Evolutionary conservation across 2,888 invertebrate genomes (phyloP).

Genomic region (Antheraea assamensis): DNA sequence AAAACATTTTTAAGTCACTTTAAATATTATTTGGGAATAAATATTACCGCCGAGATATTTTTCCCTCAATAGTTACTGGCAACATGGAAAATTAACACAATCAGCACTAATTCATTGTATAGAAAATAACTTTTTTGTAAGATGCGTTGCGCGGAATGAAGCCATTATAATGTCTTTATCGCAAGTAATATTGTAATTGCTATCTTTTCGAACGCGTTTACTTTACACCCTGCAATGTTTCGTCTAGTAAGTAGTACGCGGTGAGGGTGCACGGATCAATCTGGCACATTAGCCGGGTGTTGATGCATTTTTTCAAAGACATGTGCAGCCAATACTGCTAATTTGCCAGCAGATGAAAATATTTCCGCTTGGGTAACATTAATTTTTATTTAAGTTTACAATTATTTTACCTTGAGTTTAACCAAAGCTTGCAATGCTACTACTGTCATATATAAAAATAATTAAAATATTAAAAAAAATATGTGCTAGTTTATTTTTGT

Average conservation of each 20-base stretch:
- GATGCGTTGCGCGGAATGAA: not conserved
- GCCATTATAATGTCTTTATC: not conserved
- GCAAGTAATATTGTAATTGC: not conserved
- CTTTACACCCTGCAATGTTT: not conserved
- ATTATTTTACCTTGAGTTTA: not conserved
- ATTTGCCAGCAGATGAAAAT: conserved; percentile 65
- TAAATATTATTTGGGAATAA: too few species aligned
- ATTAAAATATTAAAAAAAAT: not conserved
- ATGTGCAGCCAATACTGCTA: conserved; percentile 72
- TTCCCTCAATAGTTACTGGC: not conserved
- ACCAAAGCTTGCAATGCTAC: not conserved
- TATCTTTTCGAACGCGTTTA: not conserved
- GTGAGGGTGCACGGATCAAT: conserved; percentile 43
- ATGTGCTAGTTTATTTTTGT: not conserved
- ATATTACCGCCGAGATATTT: too few species aligned
- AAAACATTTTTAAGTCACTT: too few species aligned
- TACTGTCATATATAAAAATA: not conserved
- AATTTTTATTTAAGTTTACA: not conserved
- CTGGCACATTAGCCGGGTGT: conserved; percentile 71
- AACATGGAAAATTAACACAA: not conserved
- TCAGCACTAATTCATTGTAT: not conserved
- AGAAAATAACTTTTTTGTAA: not conserved
- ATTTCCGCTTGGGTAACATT: conserved; percentile 32
- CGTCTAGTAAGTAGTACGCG: conserved; percentile 10
- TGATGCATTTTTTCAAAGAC: conserved; percentile 74